Evolutionary conservation across 2,888 invertebrate species (phyloP), one percentile per base, ranked within the genome.

Genomic region (Idaea aversata): DNA sequence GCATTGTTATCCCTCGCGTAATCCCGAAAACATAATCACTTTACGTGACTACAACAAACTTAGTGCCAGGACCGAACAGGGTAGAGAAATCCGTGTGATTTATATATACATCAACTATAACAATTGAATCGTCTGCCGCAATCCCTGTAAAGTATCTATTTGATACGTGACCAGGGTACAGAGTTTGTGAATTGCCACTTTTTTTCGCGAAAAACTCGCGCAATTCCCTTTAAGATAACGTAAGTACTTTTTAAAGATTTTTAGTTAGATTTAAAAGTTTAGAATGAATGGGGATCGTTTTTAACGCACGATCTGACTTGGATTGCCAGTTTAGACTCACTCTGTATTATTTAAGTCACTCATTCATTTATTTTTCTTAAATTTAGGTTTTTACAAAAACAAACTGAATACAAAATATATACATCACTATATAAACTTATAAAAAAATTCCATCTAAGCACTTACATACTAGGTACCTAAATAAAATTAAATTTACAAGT

Each of bases 131-230:
- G 84, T 78, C 83, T 77, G 72, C 75, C 76, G 77, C 82, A 81
- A 85, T 84, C 80, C 84, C 76, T 72, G 77, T 76, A 81, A 85
- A 87, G 86, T 86, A 86, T 85, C 87, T 87, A 88, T 87, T 86
- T 84, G 77, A 67, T 80, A 87, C 87, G 87, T 87, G 87, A 74
- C 71, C 67, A 64, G 83, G 61, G 74, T 85, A 79, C 78, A 10
- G 61, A 71, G 16, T 4, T 13, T 3, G 7, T 5, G 36, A 34
- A 47, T 47, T 47, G 47, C 7, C 47, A 10, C 47, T 47, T 47
- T 47, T 57, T 61, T 59, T 47, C 36, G 36, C 3, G 0, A 62
- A 34, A 38, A 57, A 25, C 59, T 25, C 5, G 59, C 25, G 59
- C 59, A 34, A 34, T 34, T 34, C 16, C 67, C 61, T 59, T 64